These are phyloP conservation scores for Neostethus bicornis DNA, from an alignment of 2,797 vertebrate species.

Conservation along the genomic window DNA sequence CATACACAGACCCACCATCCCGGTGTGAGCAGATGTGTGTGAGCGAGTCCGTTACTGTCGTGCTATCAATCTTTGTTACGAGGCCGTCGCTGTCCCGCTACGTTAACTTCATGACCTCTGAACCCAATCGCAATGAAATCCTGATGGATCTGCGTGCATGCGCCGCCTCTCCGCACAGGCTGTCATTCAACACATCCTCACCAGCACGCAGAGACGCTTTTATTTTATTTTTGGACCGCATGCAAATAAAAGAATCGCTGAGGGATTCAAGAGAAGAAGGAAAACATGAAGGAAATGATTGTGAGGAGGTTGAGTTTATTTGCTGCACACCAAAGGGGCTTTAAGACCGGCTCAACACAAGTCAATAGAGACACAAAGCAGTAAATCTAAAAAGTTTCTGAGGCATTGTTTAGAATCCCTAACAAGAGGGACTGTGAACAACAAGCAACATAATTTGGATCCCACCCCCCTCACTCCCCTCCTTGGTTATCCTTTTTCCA, in stretches of 20 bases:
- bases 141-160: conserved; percentile 74
- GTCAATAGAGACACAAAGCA: conserved; percentile 80
- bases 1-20: background rate
- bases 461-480: conserved; percentile 49
- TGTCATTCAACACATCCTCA: conserved; percentile 72
- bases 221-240: conserved; percentile 80
- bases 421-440: conserved; percentile 80
- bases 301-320: conserved; percentile 69
- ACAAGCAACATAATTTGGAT: conserved; percentile 80
- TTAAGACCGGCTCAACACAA: conserved; percentile 80
- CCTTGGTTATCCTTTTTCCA: conserved; percentile 67
- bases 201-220: conserved; percentile 48
- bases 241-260: conserved; percentile 78
- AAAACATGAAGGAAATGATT: conserved; percentile 75
- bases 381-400: conserved; percentile 82
- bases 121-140: conserved; percentile 74
- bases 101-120: conserved; percentile 74
- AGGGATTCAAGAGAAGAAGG: conserved; percentile 76
- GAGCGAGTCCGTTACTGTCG: conserved; percentile 47
- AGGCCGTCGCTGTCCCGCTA: conserved; percentile 36
- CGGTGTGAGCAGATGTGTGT: conserved; percentile 1
- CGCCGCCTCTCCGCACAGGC: conserved; percentile 65
- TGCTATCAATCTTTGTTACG: conserved; percentile 66
- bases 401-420: conserved; percentile 81
- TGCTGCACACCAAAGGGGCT: conserved; percentile 78